phyloP scores from a whole-genome alignment of 2,888 invertebrate species.

The Lasioglossum calceatum region DNA sequence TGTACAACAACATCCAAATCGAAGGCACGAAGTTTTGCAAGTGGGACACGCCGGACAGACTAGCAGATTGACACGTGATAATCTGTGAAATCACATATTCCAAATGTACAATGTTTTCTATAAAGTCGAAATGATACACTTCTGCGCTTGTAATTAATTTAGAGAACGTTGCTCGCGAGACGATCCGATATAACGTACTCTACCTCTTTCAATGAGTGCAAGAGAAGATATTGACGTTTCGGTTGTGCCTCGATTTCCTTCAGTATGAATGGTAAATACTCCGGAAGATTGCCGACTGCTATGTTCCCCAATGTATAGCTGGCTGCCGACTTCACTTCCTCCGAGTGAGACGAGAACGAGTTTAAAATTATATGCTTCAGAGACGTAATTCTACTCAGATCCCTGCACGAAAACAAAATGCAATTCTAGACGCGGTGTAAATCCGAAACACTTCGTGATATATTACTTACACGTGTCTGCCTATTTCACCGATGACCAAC shows the following conservation, averaged over 20 bases:
- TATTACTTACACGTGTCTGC: conserved; percentile 92
- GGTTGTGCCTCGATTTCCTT: conserved; percentile 97
- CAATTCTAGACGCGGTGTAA: not conserved
- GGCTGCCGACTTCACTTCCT: conserved; percentile 99
- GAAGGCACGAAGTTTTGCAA: conserved; percentile 90
- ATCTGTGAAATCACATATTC: conserved; percentile 83
- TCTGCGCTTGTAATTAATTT: not conserved
- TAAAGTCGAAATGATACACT: not conserved
- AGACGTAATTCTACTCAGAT: conserved; percentile 91
- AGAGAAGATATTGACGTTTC: conserved; percentile 96
- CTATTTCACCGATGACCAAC: conserved; percentile 98
- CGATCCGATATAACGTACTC: conserved; percentile 33
- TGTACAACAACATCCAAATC: conserved; percentile 96
- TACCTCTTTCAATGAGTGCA: conserved; percentile 99
- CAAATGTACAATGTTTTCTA: not conserved
- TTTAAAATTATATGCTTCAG: conserved; percentile 92
- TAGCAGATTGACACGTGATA: conserved; percentile 87
- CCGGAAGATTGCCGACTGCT: conserved; percentile 96
- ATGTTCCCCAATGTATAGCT: conserved; percentile 98
- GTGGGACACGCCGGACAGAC: conserved; percentile 85
- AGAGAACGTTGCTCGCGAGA: not conserved
- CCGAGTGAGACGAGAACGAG: conserved; percentile 95
- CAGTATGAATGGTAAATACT: conserved; percentile 97
- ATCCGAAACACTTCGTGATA: not conserved
- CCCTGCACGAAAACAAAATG: conserved; percentile 84